Percentiles rank a stretch among this genome's conserved stretches.
Evolutionary conservation across 2,113 vertebrate genomes (phyloP).

Genomic region (Pangasianodon gigas): DNA sequence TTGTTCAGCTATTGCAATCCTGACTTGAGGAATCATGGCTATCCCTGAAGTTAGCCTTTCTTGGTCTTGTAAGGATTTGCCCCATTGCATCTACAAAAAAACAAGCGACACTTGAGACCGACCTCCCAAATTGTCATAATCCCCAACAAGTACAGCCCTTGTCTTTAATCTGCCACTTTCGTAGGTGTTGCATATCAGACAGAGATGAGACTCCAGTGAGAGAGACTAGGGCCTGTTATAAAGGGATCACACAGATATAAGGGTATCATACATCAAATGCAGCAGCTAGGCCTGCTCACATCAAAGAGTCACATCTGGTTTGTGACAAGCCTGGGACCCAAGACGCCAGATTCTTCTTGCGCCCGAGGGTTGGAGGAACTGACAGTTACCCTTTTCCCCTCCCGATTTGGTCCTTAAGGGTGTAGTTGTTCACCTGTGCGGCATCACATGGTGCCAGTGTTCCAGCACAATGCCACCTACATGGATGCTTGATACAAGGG

Average conservation of each 20-base stretch:
- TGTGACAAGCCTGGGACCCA: constrained; percentile 41
- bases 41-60: neutral
- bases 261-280: constrained; percentile 62
- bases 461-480: constrained; percentile 36
- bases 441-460: constrained; percentile 15
- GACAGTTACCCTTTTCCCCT: constrained; percentile 11
- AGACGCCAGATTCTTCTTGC: constrained; percentile 29
- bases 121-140: constrained; percentile 44
- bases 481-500: constrained; percentile 27
- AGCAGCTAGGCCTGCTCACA: constrained; percentile 48
- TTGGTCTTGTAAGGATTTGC: constrained; percentile 1
- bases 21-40: neutral
- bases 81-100: neutral
- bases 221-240: constrained; percentile 43
- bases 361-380: constrained; percentile 3
- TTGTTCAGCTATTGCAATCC: neutral
- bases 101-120: neutral
- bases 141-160: neutral
- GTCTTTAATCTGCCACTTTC: constrained; percentile 41
- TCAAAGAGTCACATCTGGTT: constrained; percentile 66
- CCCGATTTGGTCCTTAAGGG: constrained; percentile 7
- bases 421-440: constrained; percentile 15
- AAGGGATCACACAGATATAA: constrained; percentile 54
- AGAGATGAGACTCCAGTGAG: constrained; percentile 49
- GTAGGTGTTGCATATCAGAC: constrained; percentile 47